These are phyloP conservation scores for Ptychoptera contaminata DNA, from an alignment of 2,888 invertebrate genomes.

Conservation along the genomic window DNA sequence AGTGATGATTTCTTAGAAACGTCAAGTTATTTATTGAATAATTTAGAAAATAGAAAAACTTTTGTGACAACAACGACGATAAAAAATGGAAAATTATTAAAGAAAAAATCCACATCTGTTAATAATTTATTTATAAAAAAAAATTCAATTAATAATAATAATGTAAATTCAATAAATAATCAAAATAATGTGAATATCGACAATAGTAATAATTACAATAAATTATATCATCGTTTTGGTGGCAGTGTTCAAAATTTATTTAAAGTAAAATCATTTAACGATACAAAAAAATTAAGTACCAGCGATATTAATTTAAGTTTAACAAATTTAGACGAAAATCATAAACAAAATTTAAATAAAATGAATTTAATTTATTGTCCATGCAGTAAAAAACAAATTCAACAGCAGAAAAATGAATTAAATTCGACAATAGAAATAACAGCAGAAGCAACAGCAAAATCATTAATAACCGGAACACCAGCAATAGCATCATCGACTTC, in stretches of 20 bases:
- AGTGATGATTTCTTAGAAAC: too few relatives aligned
- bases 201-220: not conserved
- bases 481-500: too few relatives aligned
- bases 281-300: slow-evolving; percentile 3
- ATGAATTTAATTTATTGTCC: too few relatives aligned
- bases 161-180: not conserved
- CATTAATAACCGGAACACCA: too few relatives aligned
- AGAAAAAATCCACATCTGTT: not conserved
- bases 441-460: too few relatives aligned
- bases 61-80: not conserved
- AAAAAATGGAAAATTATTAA: not conserved
- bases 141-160: not conserved
- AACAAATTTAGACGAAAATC: not conserved
- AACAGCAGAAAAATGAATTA: not conserved
- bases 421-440: too few relatives aligned
- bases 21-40: too few relatives aligned
- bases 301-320: slow-evolving; percentile 5
- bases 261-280: not conserved
- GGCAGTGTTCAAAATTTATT: slow-evolving; percentile 6
- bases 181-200: too few relatives aligned
- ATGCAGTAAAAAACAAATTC: not conserved
- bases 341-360: too few relatives aligned
- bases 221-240: slow-evolving; percentile 6
- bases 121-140: not conserved
- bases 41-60: not conserved